Conservation (phyloP, 2,113 vertebrate genomes). For the Tricholaema leucomelas region DNA sequence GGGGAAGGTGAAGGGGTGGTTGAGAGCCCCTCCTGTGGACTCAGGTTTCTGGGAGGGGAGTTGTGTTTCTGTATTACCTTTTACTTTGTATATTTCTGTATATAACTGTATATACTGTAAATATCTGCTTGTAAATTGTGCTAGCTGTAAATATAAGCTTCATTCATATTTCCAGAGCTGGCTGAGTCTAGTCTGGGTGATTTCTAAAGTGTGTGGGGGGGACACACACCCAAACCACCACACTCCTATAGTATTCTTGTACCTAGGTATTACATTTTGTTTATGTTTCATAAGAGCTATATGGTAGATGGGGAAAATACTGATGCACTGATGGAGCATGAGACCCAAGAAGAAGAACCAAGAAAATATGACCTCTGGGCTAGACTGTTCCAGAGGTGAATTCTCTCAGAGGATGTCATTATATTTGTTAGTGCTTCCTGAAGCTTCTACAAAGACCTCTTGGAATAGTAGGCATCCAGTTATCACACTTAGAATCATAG, state of each 20-base stretch:
- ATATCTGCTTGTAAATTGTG: no score
- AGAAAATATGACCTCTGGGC: not conserved
- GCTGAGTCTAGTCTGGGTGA: no score
- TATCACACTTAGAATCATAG: not conserved
- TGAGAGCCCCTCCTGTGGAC: no score
- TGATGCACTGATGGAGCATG: not conserved
- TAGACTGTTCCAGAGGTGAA: not conserved
- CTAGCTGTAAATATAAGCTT: no score
- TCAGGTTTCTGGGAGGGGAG: no score
- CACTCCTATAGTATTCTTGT: not conserved
- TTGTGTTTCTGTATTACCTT: no score
- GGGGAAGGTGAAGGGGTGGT: no score
- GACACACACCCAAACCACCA: no score
- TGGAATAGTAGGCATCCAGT: not conserved
- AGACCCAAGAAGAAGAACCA: not conserved
- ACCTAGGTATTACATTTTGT: not conserved
- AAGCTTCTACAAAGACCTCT: not conserved
- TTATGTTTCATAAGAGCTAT: not conserved
- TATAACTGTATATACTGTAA: no score
- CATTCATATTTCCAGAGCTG: no score
- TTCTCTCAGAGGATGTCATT: not conserved
- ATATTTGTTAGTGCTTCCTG: not conserved
- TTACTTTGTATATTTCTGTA: no score
- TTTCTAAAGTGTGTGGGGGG: no score
- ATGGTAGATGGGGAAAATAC: not conserved